Evolutionary conservation across 2,888 invertebrate species (phyloP).

Genomic region (Drosophila pseudotalamancana): DNA sequence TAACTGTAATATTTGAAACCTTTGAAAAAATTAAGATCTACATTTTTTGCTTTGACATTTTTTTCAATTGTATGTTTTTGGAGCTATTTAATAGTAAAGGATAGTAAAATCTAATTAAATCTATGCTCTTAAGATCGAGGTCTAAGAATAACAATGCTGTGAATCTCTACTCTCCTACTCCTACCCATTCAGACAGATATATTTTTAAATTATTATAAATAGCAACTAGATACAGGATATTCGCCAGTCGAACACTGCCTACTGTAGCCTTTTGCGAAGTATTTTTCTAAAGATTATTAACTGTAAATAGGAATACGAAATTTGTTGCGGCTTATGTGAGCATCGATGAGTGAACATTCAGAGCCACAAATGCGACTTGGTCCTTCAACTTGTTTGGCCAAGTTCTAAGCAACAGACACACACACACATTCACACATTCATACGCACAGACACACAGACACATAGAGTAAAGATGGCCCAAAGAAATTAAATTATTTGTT

Average conservation of each 20-base stretch:
- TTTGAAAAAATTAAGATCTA: too few species aligned
- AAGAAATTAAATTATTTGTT: slow-evolving; percentile 76
- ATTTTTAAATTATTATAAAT: too few species aligned
- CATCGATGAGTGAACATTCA: slow-evolving; percentile 12
- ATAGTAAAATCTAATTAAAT: too few species aligned
- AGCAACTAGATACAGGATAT: not conserved
- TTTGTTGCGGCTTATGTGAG: slow-evolving; percentile 19
- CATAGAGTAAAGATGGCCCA: slow-evolving; percentile 30
- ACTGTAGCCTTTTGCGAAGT: too few species aligned
- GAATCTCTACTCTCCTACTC: too few species aligned
- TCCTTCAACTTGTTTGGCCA: slow-evolving; percentile 42
- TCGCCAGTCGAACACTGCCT: not conserved
- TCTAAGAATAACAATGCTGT: too few species aligned
- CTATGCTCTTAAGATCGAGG: too few species aligned
- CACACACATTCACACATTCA: slow-evolving; percentile 1
- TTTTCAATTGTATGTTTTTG: too few species aligned
- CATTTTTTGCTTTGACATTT: too few species aligned
- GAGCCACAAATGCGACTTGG: slow-evolving; percentile 22
- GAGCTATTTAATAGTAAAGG: too few species aligned
- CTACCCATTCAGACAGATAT: too few species aligned
- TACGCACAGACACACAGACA: not conserved
- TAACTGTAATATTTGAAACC: too few species aligned
- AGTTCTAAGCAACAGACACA: slow-evolving; percentile 7
- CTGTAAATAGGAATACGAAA: slow-evolving; percentile 35
- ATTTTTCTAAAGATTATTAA: slow-evolving; percentile 33